These are phyloP conservation scores for Lasiommata megera DNA, from an alignment of 2,888 invertebrate species.

Conservation along the genomic window DNA sequence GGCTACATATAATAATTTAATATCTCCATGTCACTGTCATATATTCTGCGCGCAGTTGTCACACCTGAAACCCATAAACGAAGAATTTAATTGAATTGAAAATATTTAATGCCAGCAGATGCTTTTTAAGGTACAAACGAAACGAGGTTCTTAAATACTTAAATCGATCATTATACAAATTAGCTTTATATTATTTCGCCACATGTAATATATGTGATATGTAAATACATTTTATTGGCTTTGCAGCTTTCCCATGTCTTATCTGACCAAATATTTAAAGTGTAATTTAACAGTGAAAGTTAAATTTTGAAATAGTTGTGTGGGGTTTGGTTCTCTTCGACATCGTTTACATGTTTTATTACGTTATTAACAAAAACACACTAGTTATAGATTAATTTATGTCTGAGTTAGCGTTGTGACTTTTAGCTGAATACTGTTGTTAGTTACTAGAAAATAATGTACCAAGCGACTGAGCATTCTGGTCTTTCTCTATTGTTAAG, in stretches of 20 bases:
- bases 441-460: too few species aligned
- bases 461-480: too few species aligned
- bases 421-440: too few species aligned
- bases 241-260: constrained; percentile 5
- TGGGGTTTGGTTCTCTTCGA: neutral
- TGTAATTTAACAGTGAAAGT: neutral
- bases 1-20: neutral
- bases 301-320: neutral
- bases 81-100: constrained; percentile 7
- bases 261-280: neutral
- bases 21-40: neutral
- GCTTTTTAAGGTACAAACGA: neutral
- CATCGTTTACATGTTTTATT: neutral
- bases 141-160: neutral
- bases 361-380: too few species aligned
- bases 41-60: neutral
- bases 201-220: neutral
- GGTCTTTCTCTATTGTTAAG: too few species aligned
- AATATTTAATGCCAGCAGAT: constrained; percentile 7
- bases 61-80: constrained; percentile 1
- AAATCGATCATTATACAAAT: constrained; percentile 7
- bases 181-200: neutral
- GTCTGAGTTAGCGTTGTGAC: too few species aligned
- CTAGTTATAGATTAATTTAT: too few species aligned
- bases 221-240: neutral